Evolutionary conservation across 2,888 invertebrate genomes (phyloP), one percentile per base, ranked within the genome.

Genomic region (Andrena flavipes): DNA sequence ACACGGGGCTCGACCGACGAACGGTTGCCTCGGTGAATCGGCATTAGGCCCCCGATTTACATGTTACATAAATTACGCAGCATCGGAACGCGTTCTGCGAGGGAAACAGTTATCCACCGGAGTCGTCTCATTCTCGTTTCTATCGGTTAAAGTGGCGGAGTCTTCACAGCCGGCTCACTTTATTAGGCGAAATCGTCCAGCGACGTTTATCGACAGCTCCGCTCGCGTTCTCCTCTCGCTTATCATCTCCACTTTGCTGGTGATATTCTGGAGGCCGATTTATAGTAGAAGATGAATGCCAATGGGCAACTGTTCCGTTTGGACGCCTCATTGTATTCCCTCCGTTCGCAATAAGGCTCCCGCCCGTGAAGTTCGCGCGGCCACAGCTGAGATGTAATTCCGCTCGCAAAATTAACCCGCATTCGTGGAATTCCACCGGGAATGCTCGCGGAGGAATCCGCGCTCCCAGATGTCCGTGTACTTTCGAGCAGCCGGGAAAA

Each of bases 111-210:
- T 83, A 83, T 70, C 56, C 62, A 5, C 48, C 71, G 77, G 78
- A 74, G 80, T 86, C 82, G 81, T 88, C 86, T 63, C 80, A 85
- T 86, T 87, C 89, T 88, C 89, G 89, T 92, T 54, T 26, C 35
- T 29, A n/a, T 10, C 20, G 26, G 51, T 23, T 29, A 33, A 16
- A 13, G 16, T n/a, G 13, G 48, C 54, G 33, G 54, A 68, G 59
- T 59, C 59, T 59, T 23, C 29, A 29, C 69, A 26, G 26, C 10
- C 56, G 1, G 13, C 56, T 56, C 23, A 13, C 56, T 56, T 56
- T 56, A 56, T 56, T 56, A 56, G 26, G 23, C 26, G 10, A 10
- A 56, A 13, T 56, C 51, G 51, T 20, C 51, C 20, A 8, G 8
- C 1, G 56, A 4, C 26, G 26, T 10, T 23, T 20, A 13, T 10